phyloP scores from a whole-genome alignment of 2,797 vertebrate species.

The Mormyrops boulengeri region DNA sequence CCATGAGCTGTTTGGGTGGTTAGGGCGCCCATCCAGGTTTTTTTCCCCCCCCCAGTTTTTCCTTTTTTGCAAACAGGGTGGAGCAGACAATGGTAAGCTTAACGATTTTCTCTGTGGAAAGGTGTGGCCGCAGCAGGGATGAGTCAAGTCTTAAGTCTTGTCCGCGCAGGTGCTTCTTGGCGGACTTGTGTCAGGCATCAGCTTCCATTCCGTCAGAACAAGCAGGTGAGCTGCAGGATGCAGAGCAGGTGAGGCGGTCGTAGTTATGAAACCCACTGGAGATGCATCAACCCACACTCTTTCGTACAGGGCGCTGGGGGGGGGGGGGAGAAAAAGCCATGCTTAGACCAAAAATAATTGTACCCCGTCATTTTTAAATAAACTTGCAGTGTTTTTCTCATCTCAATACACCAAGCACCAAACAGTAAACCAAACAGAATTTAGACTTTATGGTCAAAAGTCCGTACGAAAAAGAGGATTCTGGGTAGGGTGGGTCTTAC shows the following conservation, averaged over 20 bases:
- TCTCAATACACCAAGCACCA: background rate
- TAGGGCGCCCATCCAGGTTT: background rate
- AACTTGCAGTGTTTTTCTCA: background rate
- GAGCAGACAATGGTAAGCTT: background rate
- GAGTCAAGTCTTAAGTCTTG: slow-evolving; percentile 5
- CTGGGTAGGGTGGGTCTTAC: background rate
- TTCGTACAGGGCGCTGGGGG: background rate
- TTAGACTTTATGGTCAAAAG: background rate
- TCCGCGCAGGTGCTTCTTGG: background rate
- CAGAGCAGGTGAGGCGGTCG: background rate
- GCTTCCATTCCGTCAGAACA: background rate
- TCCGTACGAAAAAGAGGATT: background rate
- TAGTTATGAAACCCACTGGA: background rate
- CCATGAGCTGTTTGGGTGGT: background rate
- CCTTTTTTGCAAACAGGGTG: background rate
- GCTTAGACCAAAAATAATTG: background rate
- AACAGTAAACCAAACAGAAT: background rate
- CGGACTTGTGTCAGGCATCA: background rate
- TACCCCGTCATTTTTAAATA: background rate
- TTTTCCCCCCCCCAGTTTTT: background rate
- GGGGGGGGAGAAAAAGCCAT: background rate
- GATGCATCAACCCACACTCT: background rate
- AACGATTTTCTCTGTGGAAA: background rate
- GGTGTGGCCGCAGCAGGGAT: background rate
- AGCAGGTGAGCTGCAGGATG: background rate